Percentiles rank a stretch among this genome's conserved stretches.
These are phyloP conservation scores for Phalera bucephala DNA, from an alignment of 2,888 invertebrate genomes.

Conservation along the genomic window DNA sequence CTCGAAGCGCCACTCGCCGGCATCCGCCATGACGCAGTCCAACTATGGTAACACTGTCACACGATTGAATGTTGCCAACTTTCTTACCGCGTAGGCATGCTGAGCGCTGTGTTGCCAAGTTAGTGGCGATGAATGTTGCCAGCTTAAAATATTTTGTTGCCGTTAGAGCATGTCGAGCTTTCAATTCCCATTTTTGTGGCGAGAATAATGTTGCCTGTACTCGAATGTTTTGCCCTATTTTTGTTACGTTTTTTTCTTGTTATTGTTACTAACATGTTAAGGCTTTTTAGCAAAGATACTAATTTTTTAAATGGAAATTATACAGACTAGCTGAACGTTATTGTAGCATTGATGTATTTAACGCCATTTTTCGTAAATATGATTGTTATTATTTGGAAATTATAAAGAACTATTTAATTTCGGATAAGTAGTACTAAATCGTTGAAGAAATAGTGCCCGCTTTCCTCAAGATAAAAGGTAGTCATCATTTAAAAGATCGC, in stretches of 20 bases:
- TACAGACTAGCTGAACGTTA: too few species aligned
- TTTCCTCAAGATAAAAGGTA: too few species aligned
- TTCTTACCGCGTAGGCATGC: slow-evolving; percentile 22
- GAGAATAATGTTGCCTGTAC: too few species aligned
- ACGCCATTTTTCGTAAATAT: too few species aligned
- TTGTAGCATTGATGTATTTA: too few species aligned
- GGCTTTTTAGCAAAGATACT: not conserved
- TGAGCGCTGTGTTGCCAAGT: slow-evolving; percentile 7
- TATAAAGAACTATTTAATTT: too few species aligned
- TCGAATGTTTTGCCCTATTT: not conserved
- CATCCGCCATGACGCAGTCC: slow-evolving; percentile 72
- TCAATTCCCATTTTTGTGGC: too few species aligned
- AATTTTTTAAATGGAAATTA: not conserved
- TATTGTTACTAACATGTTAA: not conserved
- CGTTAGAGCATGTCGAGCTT: too few species aligned
- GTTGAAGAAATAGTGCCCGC: too few species aligned
- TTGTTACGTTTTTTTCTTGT: not conserved
- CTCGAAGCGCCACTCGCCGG: slow-evolving; percentile 46
- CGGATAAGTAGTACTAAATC: too few species aligned
- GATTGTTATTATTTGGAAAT: too few species aligned
- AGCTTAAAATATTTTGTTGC: not conserved
- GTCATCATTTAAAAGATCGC: too few species aligned
- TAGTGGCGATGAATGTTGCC: not conserved
- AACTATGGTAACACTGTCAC: slow-evolving; percentile 72
- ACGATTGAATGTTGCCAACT: slow-evolving; percentile 45